Percentiles rank a stretch among this genome's conserved stretches.
These are phyloP conservation scores for Benitochromis conjunctus DNA, from an alignment of 2,113 vertebrate species.

Conservation along the genomic window DNA sequence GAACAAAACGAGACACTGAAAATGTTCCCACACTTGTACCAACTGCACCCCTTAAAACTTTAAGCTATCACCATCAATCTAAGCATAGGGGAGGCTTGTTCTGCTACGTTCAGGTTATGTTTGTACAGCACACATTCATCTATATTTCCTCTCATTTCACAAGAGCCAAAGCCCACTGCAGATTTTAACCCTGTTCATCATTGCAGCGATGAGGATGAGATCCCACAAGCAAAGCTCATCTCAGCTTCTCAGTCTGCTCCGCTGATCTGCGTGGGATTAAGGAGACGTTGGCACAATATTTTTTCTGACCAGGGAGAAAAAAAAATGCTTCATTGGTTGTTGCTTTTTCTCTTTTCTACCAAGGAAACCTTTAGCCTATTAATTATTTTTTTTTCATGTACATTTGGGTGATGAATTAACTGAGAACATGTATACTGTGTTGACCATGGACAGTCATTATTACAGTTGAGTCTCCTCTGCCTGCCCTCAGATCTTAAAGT, in stretches of 20 bases:
- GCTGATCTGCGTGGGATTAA: slow-evolving; percentile 2
- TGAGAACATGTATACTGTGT: neutral
- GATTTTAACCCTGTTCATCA: neutral
- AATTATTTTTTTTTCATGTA: neutral
- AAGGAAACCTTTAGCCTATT: neutral
- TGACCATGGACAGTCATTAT: neutral
- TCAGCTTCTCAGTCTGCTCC: neutral
- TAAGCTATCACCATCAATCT: neutral
- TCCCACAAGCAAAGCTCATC: slow-evolving; percentile 2
- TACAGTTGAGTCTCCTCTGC: neutral
- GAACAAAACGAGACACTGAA: slow-evolving; percentile 4
- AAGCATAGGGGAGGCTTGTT: neutral
- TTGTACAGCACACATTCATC: neutral
- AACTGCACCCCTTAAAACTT: neutral
- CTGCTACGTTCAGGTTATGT: neutral
- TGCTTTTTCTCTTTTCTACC: neutral
- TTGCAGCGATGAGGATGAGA: neutral
- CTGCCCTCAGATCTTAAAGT: neutral
- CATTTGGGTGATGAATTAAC: neutral
- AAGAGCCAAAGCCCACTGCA: neutral
- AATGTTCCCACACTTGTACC: neutral
- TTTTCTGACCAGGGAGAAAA: neutral
- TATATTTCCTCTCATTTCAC: neutral
- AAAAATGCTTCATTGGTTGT: neutral
- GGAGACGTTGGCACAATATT: slow-evolving; percentile 4